These are phyloP conservation scores for Fulica atra DNA, from an alignment of 2,113 vertebrate genomes.

Conservation along the genomic window DNA sequence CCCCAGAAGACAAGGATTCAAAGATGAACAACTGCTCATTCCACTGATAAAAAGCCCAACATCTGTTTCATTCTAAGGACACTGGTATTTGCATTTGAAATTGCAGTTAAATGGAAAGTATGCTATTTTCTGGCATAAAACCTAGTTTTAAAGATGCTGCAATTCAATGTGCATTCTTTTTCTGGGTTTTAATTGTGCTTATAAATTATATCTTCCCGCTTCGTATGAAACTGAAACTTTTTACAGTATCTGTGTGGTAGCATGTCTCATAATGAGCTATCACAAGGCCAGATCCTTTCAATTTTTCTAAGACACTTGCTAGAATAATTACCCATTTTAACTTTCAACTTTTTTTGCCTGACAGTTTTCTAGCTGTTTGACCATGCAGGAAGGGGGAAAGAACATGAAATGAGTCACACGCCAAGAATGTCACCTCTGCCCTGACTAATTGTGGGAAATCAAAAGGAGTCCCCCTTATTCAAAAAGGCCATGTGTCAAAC, in stretches of 20 bases:
- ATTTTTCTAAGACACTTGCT: neutral
- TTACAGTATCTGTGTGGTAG: neutral
- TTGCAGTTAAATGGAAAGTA: conserved; percentile 12
- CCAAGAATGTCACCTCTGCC: neutral
- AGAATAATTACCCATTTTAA: neutral
- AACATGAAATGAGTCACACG: neutral
- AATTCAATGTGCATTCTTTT: conserved; percentile 34
- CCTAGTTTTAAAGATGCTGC: neutral
- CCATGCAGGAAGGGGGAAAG: neutral
- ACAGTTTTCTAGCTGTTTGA: neutral
- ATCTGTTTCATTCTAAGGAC: conserved; percentile 60
- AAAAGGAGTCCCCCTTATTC: neutral
- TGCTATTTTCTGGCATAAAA: conserved; percentile 50
- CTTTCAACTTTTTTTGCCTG: neutral
- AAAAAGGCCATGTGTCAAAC: neutral
- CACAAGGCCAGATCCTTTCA: neutral
- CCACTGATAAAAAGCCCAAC: conserved; percentile 12
- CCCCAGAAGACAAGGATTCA: conserved; percentile 39
- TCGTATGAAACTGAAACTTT: neutral
- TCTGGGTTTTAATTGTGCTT: conserved; percentile 26
- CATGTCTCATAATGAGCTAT: neutral
- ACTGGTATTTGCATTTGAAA: conserved; percentile 61
- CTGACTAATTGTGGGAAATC: neutral
- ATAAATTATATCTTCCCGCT: neutral
- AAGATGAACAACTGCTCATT: conserved; percentile 34